A percentile compares a stretch with the other conserved stretches of the same genome.
Conservation (phyloP, 2,113 vertebrate species). For the Arothron firmamentum region DNA sequence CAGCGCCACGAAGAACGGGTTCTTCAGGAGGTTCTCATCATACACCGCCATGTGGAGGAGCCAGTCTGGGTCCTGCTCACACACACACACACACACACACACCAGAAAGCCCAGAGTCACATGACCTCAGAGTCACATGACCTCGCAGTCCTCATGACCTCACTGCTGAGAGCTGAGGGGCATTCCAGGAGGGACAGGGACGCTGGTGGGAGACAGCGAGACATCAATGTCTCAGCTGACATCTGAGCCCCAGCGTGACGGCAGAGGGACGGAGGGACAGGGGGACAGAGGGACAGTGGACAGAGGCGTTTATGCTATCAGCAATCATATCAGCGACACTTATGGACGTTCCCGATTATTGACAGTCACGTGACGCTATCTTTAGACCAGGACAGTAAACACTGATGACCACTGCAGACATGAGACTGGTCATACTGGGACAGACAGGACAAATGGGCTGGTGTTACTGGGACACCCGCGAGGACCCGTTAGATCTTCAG, state of each 20-base stretch:
- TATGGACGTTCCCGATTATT: too few species aligned
- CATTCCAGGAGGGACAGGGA: slow-evolving; percentile 12
- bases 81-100: neutral
- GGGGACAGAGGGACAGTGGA: too few species aligned
- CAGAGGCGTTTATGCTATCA: too few species aligned
- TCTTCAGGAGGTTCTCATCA: slow-evolving; percentile 96
- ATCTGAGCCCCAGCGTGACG: neutral
- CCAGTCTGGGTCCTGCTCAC: slow-evolving; percentile 49
- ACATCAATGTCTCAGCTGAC: neutral
- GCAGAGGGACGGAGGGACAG: too few species aligned
- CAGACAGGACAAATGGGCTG: too few species aligned
- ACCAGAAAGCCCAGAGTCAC: neutral
- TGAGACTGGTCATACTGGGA: too few species aligned
- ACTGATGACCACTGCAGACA: too few species aligned
- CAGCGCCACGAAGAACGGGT: slow-evolving; percentile 90
- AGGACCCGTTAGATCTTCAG: too few species aligned
- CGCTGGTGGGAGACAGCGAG: neutral
- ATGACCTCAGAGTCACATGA: slow-evolving; percentile 39
- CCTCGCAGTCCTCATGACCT: slow-evolving; percentile 38
- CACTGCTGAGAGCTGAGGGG: neutral
- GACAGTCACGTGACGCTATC: too few species aligned
- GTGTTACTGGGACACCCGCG: too few species aligned
- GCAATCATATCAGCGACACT: neutral
- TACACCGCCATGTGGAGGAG: slow-evolving; percentile 92
- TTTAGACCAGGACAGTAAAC: too few species aligned